Base-by-base conservation (phyloP, 2,797 vertebrate genomes). In the Alcedo quadribrachys region DNA sequence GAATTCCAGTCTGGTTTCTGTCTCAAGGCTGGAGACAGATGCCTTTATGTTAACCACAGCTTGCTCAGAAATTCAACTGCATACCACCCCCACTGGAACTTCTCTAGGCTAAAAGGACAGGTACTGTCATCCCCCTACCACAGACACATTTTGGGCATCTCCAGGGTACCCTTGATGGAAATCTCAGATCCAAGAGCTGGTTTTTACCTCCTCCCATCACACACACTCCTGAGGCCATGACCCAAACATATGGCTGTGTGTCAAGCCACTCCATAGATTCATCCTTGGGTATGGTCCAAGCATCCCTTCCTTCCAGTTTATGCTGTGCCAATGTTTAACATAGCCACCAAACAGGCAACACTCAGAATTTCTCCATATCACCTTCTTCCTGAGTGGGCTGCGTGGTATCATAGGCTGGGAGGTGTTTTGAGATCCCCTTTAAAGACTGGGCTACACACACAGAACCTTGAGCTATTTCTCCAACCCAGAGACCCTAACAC, bases 401-500 rank as follows among this genome's bases (percentile, higher is more conserved):
- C 18, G 25, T 2, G 14, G 46, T 30, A 2, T 17, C 28, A 8
- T 1, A 6, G 55, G 5, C 15, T 51, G 28, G 5, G 20, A 55
- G 4, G 2, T 12, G 4, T 35, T 67, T 71, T 30, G 6, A n/a
- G 19, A 19, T 14, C 19, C 14, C 22, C 22, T 68, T 81, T 20
- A 25, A 28, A 35, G 1, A 5, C 7, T 8, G 27, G 20, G 70
- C 46, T 54, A 50, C 28, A 14, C 3, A 1, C 43, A 15, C 16
- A 9, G 24, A 16, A 5, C 32, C 25, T 51, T 2, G 27, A 2
- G 2, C 43, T 62, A 5, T 9, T 86, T 32, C 24, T 40, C 55
- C 57, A 81, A 13, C 6, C 8, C 35, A 6, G 18, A 67, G 35
- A 51, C 25, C 9, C 54, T 21, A 0, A 0, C 20, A 5, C 4